These are phyloP conservation scores for Hydrozoanthus tunicans DNA, from an alignment of 64 coral and sea anemone genomes.

Conservation along the genomic window DNA sequence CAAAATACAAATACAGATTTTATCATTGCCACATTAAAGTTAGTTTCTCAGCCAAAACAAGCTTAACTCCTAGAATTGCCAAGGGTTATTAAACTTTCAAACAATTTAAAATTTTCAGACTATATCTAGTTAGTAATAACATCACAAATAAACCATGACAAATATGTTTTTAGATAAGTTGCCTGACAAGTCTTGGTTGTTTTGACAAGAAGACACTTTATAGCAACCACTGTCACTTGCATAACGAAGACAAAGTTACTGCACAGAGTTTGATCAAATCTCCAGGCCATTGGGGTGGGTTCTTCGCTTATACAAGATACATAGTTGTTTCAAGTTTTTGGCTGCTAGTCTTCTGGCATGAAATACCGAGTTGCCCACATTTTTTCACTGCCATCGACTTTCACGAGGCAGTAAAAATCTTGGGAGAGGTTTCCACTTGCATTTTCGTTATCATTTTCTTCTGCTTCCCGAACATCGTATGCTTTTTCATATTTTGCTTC, in stretches of 20 bases:
- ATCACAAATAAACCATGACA: no score
- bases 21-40: no score
- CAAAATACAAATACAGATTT: no score
- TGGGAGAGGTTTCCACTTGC: constrained; percentile 42
- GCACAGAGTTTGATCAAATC: background rate
- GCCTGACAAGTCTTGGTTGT: no score
- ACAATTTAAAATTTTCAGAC: no score
- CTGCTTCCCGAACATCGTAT: constrained; percentile 70
- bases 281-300: no score
- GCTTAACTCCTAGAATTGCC: no score
- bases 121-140: no score
- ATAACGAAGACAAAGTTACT: background rate
- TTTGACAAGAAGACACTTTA: background rate
- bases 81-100: no score
- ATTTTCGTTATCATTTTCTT: constrained; percentile 57
- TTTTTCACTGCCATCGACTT: constrained; percentile 71
- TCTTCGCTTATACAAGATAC: background rate
- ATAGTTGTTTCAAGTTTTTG: background rate
- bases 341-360: constrained; percentile 75
- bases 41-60: no score
- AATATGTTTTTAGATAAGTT: no score
- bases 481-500: constrained; percentile 95
- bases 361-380: constrained; percentile 91
- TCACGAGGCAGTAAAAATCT: constrained; percentile 80
- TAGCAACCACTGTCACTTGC: background rate